Percentiles rank a stretch among this genome's conserved stretches.
phyloP scores from a whole-genome alignment of 2,797 vertebrate species.

The Acrocephalus scirpaceus region DNA sequence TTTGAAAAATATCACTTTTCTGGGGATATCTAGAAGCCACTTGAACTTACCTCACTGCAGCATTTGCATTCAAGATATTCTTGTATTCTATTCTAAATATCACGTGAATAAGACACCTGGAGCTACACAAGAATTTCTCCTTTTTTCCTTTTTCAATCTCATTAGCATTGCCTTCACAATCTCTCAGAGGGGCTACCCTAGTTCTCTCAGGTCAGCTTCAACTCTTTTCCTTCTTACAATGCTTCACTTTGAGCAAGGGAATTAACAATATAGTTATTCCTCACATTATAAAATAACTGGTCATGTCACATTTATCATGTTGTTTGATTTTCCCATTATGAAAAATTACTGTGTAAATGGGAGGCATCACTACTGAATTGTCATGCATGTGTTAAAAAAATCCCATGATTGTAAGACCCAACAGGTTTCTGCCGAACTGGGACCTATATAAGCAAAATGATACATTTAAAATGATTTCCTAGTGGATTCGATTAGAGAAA shows the following conservation, averaged over 20 bases:
- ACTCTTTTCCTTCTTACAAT: not conserved
- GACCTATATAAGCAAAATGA: slow-evolving; percentile 60
- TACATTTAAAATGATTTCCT: slow-evolving; percentile 64
- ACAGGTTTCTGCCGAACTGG: slow-evolving; percentile 37
- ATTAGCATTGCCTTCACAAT: not conserved
- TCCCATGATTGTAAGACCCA: not conserved
- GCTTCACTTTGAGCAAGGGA: not conserved
- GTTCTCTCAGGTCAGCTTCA: not conserved
- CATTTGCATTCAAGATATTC: not conserved
- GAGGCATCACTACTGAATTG: not conserved
- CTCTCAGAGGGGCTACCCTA: not conserved
- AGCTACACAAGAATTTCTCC: not conserved
- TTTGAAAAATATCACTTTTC: not conserved
- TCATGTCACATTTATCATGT: not conserved
- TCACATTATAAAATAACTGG: not conserved
- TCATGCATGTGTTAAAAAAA: not conserved
- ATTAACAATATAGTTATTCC: not conserved
- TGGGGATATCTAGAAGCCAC: not conserved
- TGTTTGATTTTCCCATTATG: not conserved
- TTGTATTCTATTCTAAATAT: not conserved
- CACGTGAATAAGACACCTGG: not conserved
- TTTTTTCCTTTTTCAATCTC: not conserved
- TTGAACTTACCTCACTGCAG: not conserved
- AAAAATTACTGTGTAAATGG: not conserved
- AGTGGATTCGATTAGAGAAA: slow-evolving; percentile 54